phyloP scores from a whole-genome alignment of 2,797 vertebrate genomes.

The Tenualosa thibaudeaui region DNA sequence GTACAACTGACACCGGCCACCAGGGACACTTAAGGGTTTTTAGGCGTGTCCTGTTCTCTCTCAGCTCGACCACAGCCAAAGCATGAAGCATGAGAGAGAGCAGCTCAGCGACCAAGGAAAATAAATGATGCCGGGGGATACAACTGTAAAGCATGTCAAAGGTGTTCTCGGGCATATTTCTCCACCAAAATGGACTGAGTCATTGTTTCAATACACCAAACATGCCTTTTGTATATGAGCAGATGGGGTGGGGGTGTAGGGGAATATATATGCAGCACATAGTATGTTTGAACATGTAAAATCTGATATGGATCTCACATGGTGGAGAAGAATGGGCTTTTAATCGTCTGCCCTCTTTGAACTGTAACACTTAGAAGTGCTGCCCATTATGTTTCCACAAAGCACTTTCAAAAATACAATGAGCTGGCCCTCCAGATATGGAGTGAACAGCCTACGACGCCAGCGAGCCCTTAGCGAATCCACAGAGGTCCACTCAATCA shows the following conservation, averaged over 20 bases:
- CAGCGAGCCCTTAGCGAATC: not conserved
- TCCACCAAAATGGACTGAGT: conserved; percentile 70
- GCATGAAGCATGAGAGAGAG: conserved; percentile 72
- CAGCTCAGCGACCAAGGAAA: conserved; percentile 50
- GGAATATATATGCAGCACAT: not conserved
- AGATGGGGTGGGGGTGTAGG: not conserved
- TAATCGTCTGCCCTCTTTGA: not conserved
- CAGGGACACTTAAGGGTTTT: conserved; percentile 83
- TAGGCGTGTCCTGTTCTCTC: conserved; percentile 86
- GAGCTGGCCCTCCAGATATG: not conserved
- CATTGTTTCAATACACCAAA: conserved; percentile 53
- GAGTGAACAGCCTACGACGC: not conserved
- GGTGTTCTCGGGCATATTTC: conserved; percentile 76
- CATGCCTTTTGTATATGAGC: conserved; percentile 19
- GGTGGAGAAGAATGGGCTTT: not conserved
- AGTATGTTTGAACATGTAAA: not conserved
- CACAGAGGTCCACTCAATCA: not conserved
- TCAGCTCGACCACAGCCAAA: conserved; percentile 80
- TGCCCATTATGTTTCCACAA: not conserved
- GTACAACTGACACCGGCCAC: conserved; percentile 81
- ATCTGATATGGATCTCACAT: not conserved
- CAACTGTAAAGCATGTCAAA: conserved; percentile 79
- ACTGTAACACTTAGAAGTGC: not conserved
- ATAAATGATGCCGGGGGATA: conserved; percentile 74
- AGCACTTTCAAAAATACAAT: not conserved